phyloP scores from a whole-genome alignment of 2,113 vertebrate species.

The Scalopus aquaticus region DNA sequence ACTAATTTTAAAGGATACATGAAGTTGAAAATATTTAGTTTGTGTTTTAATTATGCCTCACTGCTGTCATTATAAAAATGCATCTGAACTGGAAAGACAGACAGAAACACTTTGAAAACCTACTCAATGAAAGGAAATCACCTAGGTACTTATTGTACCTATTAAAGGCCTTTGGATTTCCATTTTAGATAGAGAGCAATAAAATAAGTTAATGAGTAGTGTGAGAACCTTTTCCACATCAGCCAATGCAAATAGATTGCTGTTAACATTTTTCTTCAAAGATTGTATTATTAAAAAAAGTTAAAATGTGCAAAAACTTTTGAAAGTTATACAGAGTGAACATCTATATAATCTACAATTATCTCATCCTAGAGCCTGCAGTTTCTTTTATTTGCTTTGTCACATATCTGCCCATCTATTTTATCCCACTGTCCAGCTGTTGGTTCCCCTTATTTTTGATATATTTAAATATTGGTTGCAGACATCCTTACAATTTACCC shows the following conservation, averaged over 20 bases:
- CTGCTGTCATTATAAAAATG: conserved; percentile 9
- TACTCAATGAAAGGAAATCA: conserved; percentile 23
- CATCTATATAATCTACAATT: background rate
- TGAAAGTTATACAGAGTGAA: background rate
- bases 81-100: conserved; percentile 8
- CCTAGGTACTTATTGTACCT: background rate
- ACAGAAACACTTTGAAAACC: conserved; percentile 27
- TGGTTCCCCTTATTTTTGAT: background rate
- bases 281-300: conserved; percentile 43
- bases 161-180: conserved; percentile 32
- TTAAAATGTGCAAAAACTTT: conserved; percentile 28
- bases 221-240: background rate
- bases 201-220: background rate
- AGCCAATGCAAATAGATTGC: background rate
- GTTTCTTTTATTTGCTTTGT: background rate
- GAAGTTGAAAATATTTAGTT: conserved; percentile 38
- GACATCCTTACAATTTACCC: background rate
- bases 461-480: conserved; percentile 19
- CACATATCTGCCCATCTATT: background rate
- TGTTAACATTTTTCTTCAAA: background rate
- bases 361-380: background rate
- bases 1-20: conserved; percentile 51
- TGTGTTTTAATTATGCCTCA: conserved; percentile 53
- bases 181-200: background rate
- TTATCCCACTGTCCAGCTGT: background rate